These are phyloP conservation scores for Pleuronectes platessa DNA, from an alignment of 2,113 vertebrate genomes.

Conservation along the genomic window DNA sequence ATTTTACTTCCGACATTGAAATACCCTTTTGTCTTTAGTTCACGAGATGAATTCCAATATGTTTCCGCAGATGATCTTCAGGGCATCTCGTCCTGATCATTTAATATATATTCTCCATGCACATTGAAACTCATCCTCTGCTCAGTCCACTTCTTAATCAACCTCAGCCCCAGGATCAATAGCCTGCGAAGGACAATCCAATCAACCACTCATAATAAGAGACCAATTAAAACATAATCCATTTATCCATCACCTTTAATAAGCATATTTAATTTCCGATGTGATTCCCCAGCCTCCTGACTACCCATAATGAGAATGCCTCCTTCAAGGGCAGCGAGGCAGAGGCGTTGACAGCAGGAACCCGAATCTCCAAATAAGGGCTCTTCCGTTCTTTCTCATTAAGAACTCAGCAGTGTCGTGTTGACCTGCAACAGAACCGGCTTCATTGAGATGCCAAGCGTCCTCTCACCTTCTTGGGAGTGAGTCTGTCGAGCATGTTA, in stretches of 20 bases:
- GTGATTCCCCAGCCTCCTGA: constrained; percentile 59
- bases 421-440: constrained; percentile 62
- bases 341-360: constrained; percentile 44
- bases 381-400: constrained; percentile 64
- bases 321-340: constrained; percentile 64
- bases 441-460: constrained; percentile 72
- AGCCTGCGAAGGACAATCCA: constrained; percentile 77
- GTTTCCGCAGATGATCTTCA: constrained; percentile 13
- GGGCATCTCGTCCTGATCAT: constrained; percentile 31
- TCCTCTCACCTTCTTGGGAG: constrained; percentile 58
- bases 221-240: constrained; percentile 78
- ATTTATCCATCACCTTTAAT: constrained; percentile 78
- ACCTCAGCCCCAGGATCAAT: constrained; percentile 73
- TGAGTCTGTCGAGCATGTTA: constrained; percentile 66
- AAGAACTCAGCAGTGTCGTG: constrained; percentile 55
- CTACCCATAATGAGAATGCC: constrained; percentile 60
- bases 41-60: constrained; percentile 15
- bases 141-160: constrained; percentile 69
- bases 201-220: constrained; percentile 74
- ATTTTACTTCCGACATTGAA: constrained; percentile 8
- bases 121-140: constrained; percentile 49
- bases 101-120: constrained; percentile 37
- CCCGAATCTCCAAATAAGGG: constrained; percentile 49
- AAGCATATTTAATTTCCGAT: constrained; percentile 74
- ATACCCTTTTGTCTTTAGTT: constrained; percentile 8